Evolutionary conservation across 2,797 vertebrate species (phyloP), one percentile per base, ranked within the genome.

Genomic region (Takifugu ocellatus): DNA sequence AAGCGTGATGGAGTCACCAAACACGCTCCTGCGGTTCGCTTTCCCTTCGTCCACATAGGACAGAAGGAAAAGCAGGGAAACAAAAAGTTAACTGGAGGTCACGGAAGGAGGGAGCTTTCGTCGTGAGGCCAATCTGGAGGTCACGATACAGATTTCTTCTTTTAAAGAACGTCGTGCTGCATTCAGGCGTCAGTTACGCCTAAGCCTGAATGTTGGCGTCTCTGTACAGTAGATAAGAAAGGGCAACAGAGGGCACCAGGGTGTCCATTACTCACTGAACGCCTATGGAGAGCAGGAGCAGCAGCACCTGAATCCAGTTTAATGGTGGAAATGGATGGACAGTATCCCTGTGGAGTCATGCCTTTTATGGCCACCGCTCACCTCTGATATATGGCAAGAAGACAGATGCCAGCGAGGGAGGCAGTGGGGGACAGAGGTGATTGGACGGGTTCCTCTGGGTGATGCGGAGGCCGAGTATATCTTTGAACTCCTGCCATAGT

Each of bases 301-400:
- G 89, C 85, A 85, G 85, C 91, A 93, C 88, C 92, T 93, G 92
- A 94, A 89, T 91, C 85, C 54, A 78, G 81, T 93, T 92, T 89
- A 90, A 89, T 84, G 84, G 86, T 91, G 83, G 66, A 91, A 92
- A 85, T 85, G 70, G 85, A 90, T 77, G 84, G 89, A 81, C 68
- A 56, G 84, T 86, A 76, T 85, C 84, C 90, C 84, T 58, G 36
- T 61, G 78, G 91, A 76, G 88, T 86, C 70, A 91, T 82, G 66
- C 84, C 71, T 81, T 91, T 93, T 89, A 88, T 77, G 88, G 88
- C 81, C 75, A 84, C 54, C 75, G 74, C 78, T 91, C 90, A 87
- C 68, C 82, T 84, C 70, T 89, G 90, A 92, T 89, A 84, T 75
- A 93, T 75, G 78, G 87, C 81, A 61, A 86, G 73, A 87, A 87